These are phyloP conservation scores for Alentia gelatinosa DNA, from an alignment of 2,888 invertebrate genomes.

Conservation along the genomic window DNA sequence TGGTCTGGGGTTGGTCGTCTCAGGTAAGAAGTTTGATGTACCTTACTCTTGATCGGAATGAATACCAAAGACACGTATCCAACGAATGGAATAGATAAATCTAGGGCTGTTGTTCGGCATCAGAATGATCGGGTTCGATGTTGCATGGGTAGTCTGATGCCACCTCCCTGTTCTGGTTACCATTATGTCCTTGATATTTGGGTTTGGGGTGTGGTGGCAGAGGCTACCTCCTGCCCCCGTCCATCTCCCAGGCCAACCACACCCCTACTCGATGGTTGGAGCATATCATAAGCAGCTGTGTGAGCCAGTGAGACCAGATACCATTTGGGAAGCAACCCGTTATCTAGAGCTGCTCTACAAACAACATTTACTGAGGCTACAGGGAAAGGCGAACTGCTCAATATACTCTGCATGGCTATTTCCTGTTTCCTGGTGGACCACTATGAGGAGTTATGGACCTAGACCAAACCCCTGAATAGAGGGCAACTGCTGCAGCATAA, in stretches of 20 bases:
- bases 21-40: slow-evolving; percentile 54
- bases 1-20: slow-evolving; percentile 58
- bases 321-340: not conserved
- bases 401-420: no score
- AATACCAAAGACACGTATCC: no score
- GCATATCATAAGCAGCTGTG: slow-evolving; percentile 12
- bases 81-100: no score
- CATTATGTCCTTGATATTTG: not conserved
- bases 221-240: not conserved
- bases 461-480: no score
- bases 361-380: not conserved
- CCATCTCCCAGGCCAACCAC: not conserved
- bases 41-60: no score
- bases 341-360: not conserved
- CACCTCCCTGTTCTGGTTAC: not conserved
- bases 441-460: no score
- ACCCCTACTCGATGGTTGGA: not conserved
- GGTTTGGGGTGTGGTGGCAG: not conserved
- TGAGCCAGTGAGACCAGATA: slow-evolving; percentile 1
- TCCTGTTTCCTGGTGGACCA: no score
- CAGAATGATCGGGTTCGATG: no score
- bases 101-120: no score
- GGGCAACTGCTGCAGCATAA: no score
- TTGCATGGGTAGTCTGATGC: no score
- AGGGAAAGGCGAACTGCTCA: not conserved